Conservation (phyloP, 2,797 vertebrate species). For the Pseudochirops corinnae region DNA sequence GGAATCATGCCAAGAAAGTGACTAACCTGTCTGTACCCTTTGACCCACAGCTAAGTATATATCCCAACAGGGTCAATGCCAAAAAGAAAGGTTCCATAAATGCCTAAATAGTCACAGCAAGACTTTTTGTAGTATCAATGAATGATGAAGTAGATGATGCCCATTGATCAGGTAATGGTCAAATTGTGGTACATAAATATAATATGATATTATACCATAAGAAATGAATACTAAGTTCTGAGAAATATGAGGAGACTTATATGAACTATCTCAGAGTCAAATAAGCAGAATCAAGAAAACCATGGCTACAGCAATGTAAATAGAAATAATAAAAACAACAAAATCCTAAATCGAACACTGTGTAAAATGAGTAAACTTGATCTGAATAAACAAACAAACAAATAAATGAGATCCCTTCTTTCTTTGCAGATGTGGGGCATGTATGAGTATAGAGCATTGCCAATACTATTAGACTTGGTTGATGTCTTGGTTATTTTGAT, state of each 20-base stretch:
- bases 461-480: not conserved
- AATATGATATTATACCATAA: not conserved
- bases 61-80: not conserved
- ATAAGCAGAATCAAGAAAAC: not conserved
- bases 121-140: not conserved
- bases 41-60: not conserved
- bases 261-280: not conserved
- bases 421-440: not conserved
- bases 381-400: not conserved
- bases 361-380: not conserved
- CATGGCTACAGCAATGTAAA: not conserved
- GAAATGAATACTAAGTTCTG: not conserved
- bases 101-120: not conserved
- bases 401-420: not conserved
- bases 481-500: not conserved
- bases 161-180: not conserved
- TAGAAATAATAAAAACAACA: not conserved
- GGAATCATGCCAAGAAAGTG: not conserved
- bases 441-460: not conserved
- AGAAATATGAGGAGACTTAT: not conserved
- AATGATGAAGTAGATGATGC: not conserved
- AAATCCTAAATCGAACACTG: not conserved
- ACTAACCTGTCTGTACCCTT: not conserved
- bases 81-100: not conserved
- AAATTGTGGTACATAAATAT: not conserved